A percentile compares a stretch with the other conserved stretches of the same genome.
These are phyloP conservation scores for Eurosta solidaginis DNA, from an alignment of 1,140 invertebrate species.

Conservation along the genomic window DNA sequence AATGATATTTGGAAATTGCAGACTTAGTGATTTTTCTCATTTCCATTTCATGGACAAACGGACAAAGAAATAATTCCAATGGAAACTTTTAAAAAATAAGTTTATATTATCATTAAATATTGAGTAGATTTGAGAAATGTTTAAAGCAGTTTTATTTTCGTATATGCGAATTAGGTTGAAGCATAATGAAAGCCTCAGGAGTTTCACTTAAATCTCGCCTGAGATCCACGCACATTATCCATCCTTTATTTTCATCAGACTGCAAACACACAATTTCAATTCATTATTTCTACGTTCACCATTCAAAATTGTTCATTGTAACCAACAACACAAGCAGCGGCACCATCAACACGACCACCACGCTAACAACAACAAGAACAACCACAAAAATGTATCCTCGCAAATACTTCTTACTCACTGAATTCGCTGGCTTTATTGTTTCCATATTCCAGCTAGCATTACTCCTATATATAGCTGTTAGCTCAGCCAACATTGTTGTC, in stretches of 20 bases:
- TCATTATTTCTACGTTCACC: not conserved
- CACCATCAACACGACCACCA: not conserved
- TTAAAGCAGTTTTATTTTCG: too few species aligned
- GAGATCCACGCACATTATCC: not conserved
- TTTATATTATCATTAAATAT: too few species aligned
- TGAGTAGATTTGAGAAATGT: too few species aligned
- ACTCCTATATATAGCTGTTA: not conserved
- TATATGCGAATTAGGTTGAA: too few species aligned
- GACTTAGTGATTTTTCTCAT: too few species aligned
- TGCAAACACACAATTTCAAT: not conserved
- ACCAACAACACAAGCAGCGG: not conserved
- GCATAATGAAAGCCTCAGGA: too few species aligned
- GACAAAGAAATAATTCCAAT: too few species aligned
- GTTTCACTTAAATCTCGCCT: too few species aligned
- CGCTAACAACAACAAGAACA: not conserved
- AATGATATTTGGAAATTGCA: too few species aligned
- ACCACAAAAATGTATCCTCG: not conserved
- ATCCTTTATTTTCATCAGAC: not conserved
- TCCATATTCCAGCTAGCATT: not conserved
- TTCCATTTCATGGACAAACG: too few species aligned
- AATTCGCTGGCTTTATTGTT: conserved; percentile 22
- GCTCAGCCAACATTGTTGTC: not conserved
- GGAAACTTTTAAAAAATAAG: too few species aligned
- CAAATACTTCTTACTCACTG: conserved; percentile 1
- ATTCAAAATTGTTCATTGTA: conserved; percentile 19